Evolutionary conservation across 2,888 invertebrate genomes (phyloP).

Genomic region (Nyleta sp.): DNA sequence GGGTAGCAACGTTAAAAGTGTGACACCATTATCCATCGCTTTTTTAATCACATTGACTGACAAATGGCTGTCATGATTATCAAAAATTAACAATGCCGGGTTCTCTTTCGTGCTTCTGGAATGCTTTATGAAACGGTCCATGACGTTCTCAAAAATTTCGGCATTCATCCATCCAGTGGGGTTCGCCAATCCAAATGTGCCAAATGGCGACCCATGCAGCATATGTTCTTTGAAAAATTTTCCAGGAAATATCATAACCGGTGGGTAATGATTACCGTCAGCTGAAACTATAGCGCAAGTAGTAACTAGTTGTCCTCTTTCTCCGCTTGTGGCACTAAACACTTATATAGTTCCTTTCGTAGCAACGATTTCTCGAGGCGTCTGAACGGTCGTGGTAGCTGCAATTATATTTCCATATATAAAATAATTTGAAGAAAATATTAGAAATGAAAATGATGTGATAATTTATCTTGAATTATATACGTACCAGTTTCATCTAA

Average conservation of each 20-base stretch:
- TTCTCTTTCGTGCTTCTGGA: conserved; percentile 69
- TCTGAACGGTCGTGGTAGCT: conserved; percentile 75
- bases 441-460: neutral
- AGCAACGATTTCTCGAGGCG: conserved; percentile 74
- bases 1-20: conserved; percentile 75
- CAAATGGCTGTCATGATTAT: conserved; percentile 68
- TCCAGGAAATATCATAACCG: conserved; percentile 70
- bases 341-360: conserved; percentile 79
- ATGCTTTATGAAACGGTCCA: conserved; percentile 73
- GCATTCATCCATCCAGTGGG: conserved; percentile 63
- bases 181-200: conserved; percentile 49
- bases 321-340: conserved; percentile 77
- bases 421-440: conserved; percentile 1
- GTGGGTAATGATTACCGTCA: conserved; percentile 76
- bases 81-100: conserved; percentile 72
- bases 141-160: conserved; percentile 54
- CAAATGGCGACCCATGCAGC: conserved; percentile 49
- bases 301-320: conserved; percentile 77
- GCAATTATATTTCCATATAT: conserved; percentile 8
- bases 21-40: conserved; percentile 73
- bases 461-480: neutral
- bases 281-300: conserved; percentile 75
- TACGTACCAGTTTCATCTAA: conserved; percentile 30
- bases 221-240: conserved; percentile 57
- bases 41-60: conserved; percentile 64